phyloP scores from a whole-genome alignment of 2,113 vertebrate species.

The Bubo bubo region DNA sequence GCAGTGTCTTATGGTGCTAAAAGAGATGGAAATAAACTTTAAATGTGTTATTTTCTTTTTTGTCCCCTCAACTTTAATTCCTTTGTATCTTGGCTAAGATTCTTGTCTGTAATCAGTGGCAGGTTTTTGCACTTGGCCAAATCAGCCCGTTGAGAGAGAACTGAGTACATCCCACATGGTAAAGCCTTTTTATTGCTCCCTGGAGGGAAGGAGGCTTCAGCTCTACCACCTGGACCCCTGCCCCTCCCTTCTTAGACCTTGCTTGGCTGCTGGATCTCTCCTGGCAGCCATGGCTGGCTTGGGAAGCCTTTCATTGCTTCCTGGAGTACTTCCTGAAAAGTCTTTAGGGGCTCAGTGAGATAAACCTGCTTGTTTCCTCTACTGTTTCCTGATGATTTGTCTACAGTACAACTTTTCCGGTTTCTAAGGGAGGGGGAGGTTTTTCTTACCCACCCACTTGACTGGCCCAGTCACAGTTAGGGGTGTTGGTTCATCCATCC shows the following conservation, averaged over 20 bases:
- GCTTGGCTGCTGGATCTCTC: not conserved
- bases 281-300: not conserved
- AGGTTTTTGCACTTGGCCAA: not conserved
- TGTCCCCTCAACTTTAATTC: not conserved
- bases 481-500: not conserved
- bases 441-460: not conserved
- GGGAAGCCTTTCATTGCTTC: slow-evolving; percentile 64
- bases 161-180: not conserved
- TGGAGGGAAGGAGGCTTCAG: not conserved
- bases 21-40: not conserved
- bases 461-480: not conserved
- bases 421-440: not conserved
- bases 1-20: not conserved
- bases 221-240: slow-evolving; percentile 9
- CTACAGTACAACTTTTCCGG: not conserved
- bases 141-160: not conserved
- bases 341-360: slow-evolving; percentile 21
- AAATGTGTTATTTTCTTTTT: not conserved
- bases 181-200: not conserved
- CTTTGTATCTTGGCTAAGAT: not conserved
- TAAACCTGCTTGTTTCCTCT: slow-evolving; percentile 34
- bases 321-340: slow-evolving; percentile 51
- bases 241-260: not conserved
- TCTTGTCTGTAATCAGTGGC: not conserved
- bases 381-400: slow-evolving; percentile 37